Evolutionary conservation across 2,797 vertebrate species (phyloP).

Genomic region (Sebastes iracundus): DNA sequence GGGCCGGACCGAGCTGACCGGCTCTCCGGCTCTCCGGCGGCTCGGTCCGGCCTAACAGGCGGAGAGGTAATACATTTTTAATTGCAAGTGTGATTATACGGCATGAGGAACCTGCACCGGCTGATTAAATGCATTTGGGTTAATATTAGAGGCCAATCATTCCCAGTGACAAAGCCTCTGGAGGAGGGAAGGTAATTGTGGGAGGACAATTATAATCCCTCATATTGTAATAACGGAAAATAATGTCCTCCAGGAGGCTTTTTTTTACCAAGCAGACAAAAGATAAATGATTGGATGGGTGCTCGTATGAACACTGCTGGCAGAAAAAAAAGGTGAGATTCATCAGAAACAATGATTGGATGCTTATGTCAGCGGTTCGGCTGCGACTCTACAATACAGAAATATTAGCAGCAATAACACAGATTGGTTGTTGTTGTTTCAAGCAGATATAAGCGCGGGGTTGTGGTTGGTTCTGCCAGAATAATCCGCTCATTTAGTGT

Average conservation of each 20-base stretch:
- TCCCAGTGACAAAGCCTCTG: conserved; percentile 76
- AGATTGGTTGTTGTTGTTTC: not conserved
- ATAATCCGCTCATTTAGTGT: not conserved
- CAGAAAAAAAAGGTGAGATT: conserved; percentile 48
- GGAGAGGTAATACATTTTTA: conserved; percentile 83
- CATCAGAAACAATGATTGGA: conserved; percentile 60
- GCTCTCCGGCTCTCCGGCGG: conserved; percentile 47
- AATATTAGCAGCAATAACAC: conserved; percentile 18
- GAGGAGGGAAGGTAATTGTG: conserved; percentile 81
- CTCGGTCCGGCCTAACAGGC: conserved; percentile 56
- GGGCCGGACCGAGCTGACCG: conserved; percentile 36
- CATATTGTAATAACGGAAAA: conserved; percentile 83
- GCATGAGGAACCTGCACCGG: conserved; percentile 76
- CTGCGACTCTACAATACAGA: conserved; percentile 4
- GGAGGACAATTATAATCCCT: conserved; percentile 83
- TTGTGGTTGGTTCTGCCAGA: not conserved
- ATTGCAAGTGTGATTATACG: conserved; percentile 84
- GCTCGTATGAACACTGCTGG: conserved; percentile 53
- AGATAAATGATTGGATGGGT: conserved; percentile 72
- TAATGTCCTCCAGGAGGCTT: conserved; percentile 75
- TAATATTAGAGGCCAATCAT: conserved; percentile 85
- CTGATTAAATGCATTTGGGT: conserved; percentile 85
- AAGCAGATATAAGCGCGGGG: not conserved
- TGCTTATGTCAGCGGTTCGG: conserved; percentile 19
- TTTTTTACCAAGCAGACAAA: conserved; percentile 61